Evolutionary conservation across 2,113 vertebrate genomes (phyloP), one percentile per base, ranked within the genome.

Genomic region (Thryonomys swinderianus): DNA sequence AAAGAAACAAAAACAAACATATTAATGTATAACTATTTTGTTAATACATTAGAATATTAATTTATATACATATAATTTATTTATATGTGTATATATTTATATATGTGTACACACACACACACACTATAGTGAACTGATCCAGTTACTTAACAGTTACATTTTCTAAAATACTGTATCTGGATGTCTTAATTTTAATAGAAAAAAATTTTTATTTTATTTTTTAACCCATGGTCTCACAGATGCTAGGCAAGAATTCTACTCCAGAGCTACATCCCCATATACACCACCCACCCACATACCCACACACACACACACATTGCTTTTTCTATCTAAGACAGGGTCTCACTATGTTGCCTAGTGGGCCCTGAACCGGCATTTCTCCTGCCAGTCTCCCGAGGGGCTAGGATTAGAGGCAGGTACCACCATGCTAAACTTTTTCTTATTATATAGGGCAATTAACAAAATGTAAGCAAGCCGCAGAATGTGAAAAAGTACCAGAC

Each of bases 181-280:
- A 62, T 73, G n/a, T 7, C n/a, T 93, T 93, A 96, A 91, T 85
- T 69, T 91, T 27, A 74, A 9, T 59, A 91, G 3, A 85, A 82
- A 45, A 48, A n/a, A 27, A 32, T 9, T 12, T 42, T 71, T 34
- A 66, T 25, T 42, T 78, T 34, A 78, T 78, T 78, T 51, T 48
- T 78, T 51, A 78, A 51, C 30, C 45, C 74, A 51, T 51, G 30
- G 45, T 14, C 42, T 32, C 45, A 34, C 13, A 32, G 27, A 51
- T 51, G 45, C 16, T 51, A 34, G 74, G 74, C 30, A 51, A 78
- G 74, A 45, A 78, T 51, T 78, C 74, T 78, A 51, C 74, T 16
- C 27, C 74, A 78, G 7, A 78, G 74, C 45, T 51, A 51, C 30
- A 74, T 30, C 12, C 42, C 21, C 71, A 78, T 48, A 42, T 10